Percentiles rank a stretch among this genome's conserved stretches.
Evolutionary conservation across 1,140 invertebrate genomes (phyloP).

Genomic region (Hyposmocoma kahamanoa): DNA sequence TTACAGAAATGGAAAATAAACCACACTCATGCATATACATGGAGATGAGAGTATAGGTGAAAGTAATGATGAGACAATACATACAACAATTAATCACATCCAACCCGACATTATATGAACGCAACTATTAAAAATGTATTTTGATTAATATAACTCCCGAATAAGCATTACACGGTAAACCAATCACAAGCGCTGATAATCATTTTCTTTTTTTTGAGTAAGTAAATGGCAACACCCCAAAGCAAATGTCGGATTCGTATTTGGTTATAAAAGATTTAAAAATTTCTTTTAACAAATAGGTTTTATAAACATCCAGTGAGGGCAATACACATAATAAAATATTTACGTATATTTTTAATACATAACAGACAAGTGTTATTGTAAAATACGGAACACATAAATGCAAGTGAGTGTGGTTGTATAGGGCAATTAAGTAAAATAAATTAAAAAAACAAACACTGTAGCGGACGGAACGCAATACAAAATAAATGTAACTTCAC

Average conservation of each 20-base stretch:
- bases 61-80: slow-evolving; percentile 16
- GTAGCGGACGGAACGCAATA: slow-evolving; percentile 38
- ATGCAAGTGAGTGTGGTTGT: slow-evolving; percentile 73
- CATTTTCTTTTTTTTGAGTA: slow-evolving; percentile 24
- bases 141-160: slow-evolving; percentile 27
- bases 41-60: slow-evolving; percentile 26
- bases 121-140: slow-evolving; percentile 24
- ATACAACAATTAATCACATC: slow-evolving; percentile 40
- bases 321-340: slow-evolving; percentile 25
- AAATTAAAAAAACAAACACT: slow-evolving; percentile 47
- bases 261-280: slow-evolving; percentile 15
- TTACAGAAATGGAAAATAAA: slow-evolving; percentile 29
- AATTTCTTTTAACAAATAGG: slow-evolving; percentile 25
- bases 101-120: slow-evolving; percentile 64
- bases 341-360: slow-evolving; percentile 18
- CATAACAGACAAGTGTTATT: slow-evolving; percentile 21
- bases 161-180: slow-evolving; percentile 65
- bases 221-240: slow-evolving; percentile 59
- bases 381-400: slow-evolving; percentile 47
- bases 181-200: slow-evolving; percentile 66
- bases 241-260: slow-evolving; percentile 66
- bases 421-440: no score
- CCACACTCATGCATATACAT: slow-evolving; percentile 71
- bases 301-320: slow-evolving; percentile 17
- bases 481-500: no score